phyloP scores from a whole-genome alignment of 2,797 vertebrate species.

The Anguilla pacifica region DNA sequence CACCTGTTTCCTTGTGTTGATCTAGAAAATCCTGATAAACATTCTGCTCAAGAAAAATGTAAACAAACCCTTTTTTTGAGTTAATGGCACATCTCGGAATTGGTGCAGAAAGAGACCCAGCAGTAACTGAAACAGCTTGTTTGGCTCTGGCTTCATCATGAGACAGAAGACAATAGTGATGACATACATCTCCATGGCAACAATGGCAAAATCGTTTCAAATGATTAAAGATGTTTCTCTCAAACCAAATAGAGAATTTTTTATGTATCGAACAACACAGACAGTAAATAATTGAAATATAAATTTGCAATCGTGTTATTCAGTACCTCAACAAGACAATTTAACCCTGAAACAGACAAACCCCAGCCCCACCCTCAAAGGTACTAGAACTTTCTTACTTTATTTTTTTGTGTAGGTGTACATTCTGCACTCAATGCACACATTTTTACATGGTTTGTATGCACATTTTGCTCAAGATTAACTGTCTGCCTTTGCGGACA shows the following conservation, averaged over 20 bases:
- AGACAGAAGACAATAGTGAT: background rate
- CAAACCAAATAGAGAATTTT: background rate
- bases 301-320: background rate
- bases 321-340: background rate
- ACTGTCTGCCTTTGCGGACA: background rate
- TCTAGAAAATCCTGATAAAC: background rate
- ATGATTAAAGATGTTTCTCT: background rate
- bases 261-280: background rate
- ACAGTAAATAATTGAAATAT: background rate
- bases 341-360: background rate
- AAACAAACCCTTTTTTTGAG: background rate
- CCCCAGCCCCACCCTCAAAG: no score
- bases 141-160: background rate
- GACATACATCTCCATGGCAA: background rate
- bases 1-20: background rate
- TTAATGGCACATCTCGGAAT: background rate
- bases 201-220: background rate
- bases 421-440: background rate
- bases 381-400: no score
- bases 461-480: no score
- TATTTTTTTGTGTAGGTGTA: no score
- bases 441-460: background rate
- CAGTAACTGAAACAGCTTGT: background rate
- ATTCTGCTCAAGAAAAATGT: background rate
- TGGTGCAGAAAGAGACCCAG: background rate